Percentiles rank a stretch among this genome's conserved stretches.
Conservation (phyloP, 2,888 invertebrate genomes). For the Unio pictorum region DNA sequence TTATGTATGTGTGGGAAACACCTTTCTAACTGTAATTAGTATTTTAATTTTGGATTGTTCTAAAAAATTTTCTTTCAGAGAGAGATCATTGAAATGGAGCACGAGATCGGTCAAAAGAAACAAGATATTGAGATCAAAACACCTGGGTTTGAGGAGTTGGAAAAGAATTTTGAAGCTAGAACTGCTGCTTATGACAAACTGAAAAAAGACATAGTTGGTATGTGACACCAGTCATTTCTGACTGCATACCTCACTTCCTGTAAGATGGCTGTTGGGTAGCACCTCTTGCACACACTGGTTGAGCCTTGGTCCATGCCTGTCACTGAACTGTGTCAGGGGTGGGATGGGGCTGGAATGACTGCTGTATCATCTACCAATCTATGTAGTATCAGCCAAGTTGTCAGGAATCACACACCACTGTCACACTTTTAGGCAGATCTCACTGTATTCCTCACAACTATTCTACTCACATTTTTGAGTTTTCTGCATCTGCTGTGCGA, state of each 20-base stretch:
- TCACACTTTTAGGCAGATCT: no score
- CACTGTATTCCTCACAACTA: no score
- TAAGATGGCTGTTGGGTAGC: no score
- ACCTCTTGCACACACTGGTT: constrained; percentile 3
- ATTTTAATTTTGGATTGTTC: no score
- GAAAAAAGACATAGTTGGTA: constrained; percentile 63
- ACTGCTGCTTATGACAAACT: constrained; percentile 53
- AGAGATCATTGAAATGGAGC: constrained; percentile 53
- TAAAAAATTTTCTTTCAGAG: constrained; percentile 22
- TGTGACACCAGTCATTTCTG: constrained; percentile 39
- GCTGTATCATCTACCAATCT: constrained; percentile 36
- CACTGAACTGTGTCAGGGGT: background rate
- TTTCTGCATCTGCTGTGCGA: no score
- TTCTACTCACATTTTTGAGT: no score
- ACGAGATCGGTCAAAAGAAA: constrained; percentile 41
- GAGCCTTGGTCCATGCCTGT: constrained; percentile 7
- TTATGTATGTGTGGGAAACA: no score
- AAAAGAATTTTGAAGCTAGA: constrained; percentile 50
- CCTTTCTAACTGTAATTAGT: no score
- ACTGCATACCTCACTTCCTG: constrained; percentile 9
- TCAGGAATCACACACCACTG: no score
- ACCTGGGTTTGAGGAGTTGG: constrained; percentile 57
- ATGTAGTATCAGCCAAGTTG: constrained; percentile 13
- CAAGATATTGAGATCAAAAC: constrained; percentile 44
- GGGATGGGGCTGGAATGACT: constrained; percentile 36